phyloP scores from a whole-genome alignment of 2,888 invertebrate species.

The Mactromeris polynyma region DNA sequence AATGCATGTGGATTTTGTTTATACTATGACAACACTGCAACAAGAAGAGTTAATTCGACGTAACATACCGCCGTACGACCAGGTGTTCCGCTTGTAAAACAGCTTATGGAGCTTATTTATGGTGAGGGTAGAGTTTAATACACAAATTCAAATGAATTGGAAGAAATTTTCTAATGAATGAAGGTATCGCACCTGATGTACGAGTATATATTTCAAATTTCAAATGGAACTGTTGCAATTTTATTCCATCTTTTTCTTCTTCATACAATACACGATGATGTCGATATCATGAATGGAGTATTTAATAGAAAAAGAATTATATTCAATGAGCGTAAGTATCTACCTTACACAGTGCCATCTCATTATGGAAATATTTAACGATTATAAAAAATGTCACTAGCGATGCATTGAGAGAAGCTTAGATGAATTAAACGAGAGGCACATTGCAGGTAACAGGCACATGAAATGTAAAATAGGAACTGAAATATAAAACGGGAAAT shows the following conservation, averaged over 20 bases:
- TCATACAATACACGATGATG: background rate
- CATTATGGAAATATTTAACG: background rate
- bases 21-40: conserved; percentile 38
- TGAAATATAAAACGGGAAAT: too few relatives aligned
- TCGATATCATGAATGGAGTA: background rate
- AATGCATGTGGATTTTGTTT: conserved; percentile 33
- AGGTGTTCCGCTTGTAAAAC: conserved; percentile 53
- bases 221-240: too few relatives aligned
- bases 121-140: background rate
- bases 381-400: background rate
- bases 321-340: background rate
- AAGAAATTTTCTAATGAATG: conserved; percentile 1
- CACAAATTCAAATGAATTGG: conserved; percentile 2
- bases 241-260: background rate
- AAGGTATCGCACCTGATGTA: background rate
- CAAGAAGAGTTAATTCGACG: conserved; percentile 63
- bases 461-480: too few relatives aligned
- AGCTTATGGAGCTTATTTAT: conserved; percentile 8
- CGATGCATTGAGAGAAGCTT: background rate
- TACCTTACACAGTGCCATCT: background rate
- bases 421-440: background rate
- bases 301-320: background rate
- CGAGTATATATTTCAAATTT: background rate
- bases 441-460: background rate
- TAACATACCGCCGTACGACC: conserved; percentile 53